Evolutionary conservation across 2,113 vertebrate genomes (phyloP), one percentile per base, ranked within the genome.

Genomic region (Fulmarus glacialis): DNA sequence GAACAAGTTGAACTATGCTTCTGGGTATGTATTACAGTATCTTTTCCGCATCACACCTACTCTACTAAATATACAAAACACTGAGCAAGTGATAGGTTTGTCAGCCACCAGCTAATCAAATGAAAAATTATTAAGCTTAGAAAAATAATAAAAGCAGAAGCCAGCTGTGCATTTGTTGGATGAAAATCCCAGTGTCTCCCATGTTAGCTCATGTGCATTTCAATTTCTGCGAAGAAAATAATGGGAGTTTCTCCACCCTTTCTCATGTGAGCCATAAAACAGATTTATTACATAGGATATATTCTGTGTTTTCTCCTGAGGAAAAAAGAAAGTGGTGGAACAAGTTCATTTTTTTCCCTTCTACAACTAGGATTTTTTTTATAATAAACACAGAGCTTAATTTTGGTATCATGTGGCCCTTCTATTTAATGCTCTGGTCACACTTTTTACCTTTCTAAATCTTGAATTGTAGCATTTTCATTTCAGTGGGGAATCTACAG

Each of bases 181-280:
- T 91, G 86, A 96, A 94, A 97, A 97, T 93, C 95, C 77, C 80
- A 96, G 71, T 79, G 89, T 97, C 97, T 96, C 95, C 95, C 87
- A 89, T 86, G 93, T 92, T 97, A 97, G 90, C 77, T 97, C 94
- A 97, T 90, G 90, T 92, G 90, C 80, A 90, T 93, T 96, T 96
- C 96, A 89, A 74, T 97, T 97, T 97, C 97, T 97, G 97, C 96
- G 89, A 97, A 96, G 96, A 97, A 97, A 97, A 97, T 97, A 97
- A 96, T 96, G 89, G 88, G 84, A 95, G 88, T 96, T 94, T 93
- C 97, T 97, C 96, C 95, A 97, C 97, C 97, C 96, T 97, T 94
- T 96, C 97, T 98, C 97, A 93, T 97, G 96, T 87, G 93, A 88
- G 93, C 97, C 86, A 97, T 97, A 97, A 97, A 98, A 62, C 62